These are phyloP conservation scores for Cyclina sinensis DNA, from an alignment of 1,140 invertebrate species.

Conservation along the genomic window DNA sequence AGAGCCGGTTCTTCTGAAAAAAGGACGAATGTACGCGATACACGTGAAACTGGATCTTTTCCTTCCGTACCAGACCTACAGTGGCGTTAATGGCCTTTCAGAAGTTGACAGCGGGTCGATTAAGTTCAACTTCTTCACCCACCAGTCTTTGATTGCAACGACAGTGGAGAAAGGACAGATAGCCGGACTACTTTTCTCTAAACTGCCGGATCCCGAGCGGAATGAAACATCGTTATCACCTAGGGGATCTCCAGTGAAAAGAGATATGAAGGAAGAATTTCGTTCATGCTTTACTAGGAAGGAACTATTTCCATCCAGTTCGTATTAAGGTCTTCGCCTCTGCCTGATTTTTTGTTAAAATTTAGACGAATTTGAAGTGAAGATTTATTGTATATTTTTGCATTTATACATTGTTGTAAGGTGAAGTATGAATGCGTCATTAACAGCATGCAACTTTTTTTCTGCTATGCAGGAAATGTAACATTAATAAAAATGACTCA, in stretches of 20 bases:
- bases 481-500: too few species aligned
- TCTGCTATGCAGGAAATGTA: too few species aligned
- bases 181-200: constrained; percentile 60
- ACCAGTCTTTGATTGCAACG: constrained; percentile 65
- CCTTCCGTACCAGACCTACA: constrained; percentile 62
- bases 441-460: too few species aligned
- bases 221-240: constrained; percentile 56
- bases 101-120: constrained; percentile 61
- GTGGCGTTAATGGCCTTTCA: constrained; percentile 42
- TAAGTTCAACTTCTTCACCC: constrained; percentile 53
- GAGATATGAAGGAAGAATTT: constrained; percentile 33
- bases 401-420: too few species aligned
- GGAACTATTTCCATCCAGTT: constrained; percentile 56
- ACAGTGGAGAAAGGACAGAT: constrained; percentile 63
- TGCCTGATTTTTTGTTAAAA: too few species aligned
- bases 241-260: constrained; percentile 60
- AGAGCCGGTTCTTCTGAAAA: constrained; percentile 56
- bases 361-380: too few species aligned
- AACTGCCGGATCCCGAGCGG: constrained; percentile 56
- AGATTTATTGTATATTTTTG: too few species aligned
- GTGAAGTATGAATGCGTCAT: too few species aligned
- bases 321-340: constrained; percentile 36
- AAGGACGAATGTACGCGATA: constrained; percentile 55
- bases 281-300: constrained; percentile 48
- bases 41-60: constrained; percentile 65